Percentiles rank a stretch among this genome's conserved stretches.
phyloP scores from a whole-genome alignment of 1,140 invertebrate genomes.

The Nasonia longicornis region DNA sequence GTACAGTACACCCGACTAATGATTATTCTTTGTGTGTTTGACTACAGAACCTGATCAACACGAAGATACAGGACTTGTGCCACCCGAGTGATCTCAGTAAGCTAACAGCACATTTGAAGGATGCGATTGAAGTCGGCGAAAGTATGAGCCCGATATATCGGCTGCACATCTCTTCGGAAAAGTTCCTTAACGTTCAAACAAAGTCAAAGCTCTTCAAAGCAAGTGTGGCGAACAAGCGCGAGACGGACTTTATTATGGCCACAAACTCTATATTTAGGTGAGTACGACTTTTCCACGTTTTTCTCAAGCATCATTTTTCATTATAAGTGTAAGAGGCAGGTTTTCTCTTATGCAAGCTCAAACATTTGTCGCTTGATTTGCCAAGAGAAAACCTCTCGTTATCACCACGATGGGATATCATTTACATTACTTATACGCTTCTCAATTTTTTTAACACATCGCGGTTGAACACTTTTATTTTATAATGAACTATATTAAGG shows the following conservation, averaged over 20 bases:
- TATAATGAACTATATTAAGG: neutral
- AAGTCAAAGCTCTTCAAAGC: conserved; percentile 87
- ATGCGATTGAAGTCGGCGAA: conserved; percentile 77
- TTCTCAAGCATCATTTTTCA: neutral
- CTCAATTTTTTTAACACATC: neutral
- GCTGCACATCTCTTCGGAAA: conserved; percentile 80
- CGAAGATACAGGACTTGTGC: conserved; percentile 81
- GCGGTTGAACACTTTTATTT: neutral
- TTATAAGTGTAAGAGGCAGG: neutral
- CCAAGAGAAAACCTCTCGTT: neutral
- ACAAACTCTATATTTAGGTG: conserved; percentile 86
- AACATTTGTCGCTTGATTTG: neutral
- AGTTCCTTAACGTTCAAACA: conserved; percentile 87
- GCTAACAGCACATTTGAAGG: conserved; percentile 80
- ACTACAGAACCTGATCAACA: conserved; percentile 75
- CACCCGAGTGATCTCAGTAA: conserved; percentile 81
- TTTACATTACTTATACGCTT: neutral
- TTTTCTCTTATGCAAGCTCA: neutral
- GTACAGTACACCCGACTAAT: neutral
- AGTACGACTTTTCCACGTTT: conserved; percentile 51
- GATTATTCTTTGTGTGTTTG: conserved; percentile 4
- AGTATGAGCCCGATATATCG: conserved; percentile 83
- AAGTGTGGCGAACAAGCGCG: conserved; percentile 74
- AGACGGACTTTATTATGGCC: conserved; percentile 91
- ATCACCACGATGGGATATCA: neutral